These are phyloP conservation scores for Enteromius fasciolatus DNA, from an alignment of 2,797 vertebrate species.

Conservation along the genomic window DNA sequence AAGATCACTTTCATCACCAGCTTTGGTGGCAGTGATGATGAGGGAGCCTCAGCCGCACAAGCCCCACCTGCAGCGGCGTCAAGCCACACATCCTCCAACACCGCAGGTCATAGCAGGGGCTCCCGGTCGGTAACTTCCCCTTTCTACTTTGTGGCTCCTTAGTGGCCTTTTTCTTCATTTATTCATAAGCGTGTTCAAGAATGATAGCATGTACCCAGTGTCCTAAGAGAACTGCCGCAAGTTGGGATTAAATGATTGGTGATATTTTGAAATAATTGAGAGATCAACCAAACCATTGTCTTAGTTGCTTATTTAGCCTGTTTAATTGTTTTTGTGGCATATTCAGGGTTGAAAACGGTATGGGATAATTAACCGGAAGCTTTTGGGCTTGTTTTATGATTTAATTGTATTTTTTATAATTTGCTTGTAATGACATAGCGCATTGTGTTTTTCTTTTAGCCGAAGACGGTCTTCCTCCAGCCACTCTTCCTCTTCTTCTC, in stretches of 20 bases:
- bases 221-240: background rate
- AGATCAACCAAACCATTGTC: background rate
- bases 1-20: constrained; percentile 98
- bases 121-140: constrained; percentile 97
- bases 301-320: background rate
- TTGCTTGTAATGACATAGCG: constrained; percentile 50
- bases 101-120: constrained; percentile 92
- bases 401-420: background rate
- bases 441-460: constrained; percentile 62
- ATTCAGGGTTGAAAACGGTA: background rate
- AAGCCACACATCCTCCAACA: constrained; percentile 76
- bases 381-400: constrained; percentile 9
- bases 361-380: background rate
- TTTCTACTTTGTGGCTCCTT: constrained; percentile 72
- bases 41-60: constrained; percentile 75
- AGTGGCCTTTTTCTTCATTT: constrained; percentile 73
- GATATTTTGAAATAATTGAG: background rate
- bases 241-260: constrained; percentile 27
- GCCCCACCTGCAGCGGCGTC: constrained; percentile 68
- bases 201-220: constrained; percentile 19
- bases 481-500: constrained; percentile 80
- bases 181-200: constrained; percentile 52
- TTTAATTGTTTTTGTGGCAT: background rate
- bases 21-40: constrained; percentile 94
- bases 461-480: constrained; percentile 84